A percentile compares a stretch with the other conserved stretches of the same genome.
These are phyloP conservation scores for Nymphicus hollandicus DNA, from an alignment of 2,113 vertebrate genomes.

Conservation along the genomic window DNA sequence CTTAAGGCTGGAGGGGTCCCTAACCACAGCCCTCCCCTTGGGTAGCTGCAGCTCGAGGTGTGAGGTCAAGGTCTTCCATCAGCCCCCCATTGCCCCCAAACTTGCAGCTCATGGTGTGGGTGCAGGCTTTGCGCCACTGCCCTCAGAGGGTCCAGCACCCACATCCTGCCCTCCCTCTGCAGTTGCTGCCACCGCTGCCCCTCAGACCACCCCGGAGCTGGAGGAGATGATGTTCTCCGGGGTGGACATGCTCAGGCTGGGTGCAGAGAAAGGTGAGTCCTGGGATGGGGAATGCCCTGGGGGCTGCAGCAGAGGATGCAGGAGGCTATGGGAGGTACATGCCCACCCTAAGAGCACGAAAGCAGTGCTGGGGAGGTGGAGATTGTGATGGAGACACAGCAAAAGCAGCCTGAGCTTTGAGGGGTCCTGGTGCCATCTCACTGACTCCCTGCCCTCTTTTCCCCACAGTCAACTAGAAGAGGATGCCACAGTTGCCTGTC, in stretches of 20 bases:
- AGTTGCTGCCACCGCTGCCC: not conserved
- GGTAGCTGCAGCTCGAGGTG: not conserved
- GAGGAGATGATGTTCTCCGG: slow-evolving; percentile 64
- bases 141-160: not conserved
- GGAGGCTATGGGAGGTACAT: not conserved
- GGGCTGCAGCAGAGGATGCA: not conserved
- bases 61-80: not conserved
- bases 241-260: slow-evolving; percentile 16
- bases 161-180: not conserved
- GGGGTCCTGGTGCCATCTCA: too few relatives aligned
- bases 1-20: not conserved
- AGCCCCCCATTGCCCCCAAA: not conserved
- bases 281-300: not conserved
- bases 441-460: not conserved
- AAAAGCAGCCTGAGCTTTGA: not conserved
- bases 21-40: fast-evolving
- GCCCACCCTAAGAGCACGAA: not conserved
- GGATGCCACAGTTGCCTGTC: not conserved
- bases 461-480: not conserved
- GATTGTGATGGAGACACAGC: fast-evolving
- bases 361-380: too few relatives aligned
- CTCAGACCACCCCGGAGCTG: not conserved
- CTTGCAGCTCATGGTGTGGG: not conserved
- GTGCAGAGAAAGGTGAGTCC: not conserved
- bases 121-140: not conserved